Evolutionary conservation across 2,113 vertebrate genomes (phyloP).

Genomic region (Paratilapia polleni): DNA sequence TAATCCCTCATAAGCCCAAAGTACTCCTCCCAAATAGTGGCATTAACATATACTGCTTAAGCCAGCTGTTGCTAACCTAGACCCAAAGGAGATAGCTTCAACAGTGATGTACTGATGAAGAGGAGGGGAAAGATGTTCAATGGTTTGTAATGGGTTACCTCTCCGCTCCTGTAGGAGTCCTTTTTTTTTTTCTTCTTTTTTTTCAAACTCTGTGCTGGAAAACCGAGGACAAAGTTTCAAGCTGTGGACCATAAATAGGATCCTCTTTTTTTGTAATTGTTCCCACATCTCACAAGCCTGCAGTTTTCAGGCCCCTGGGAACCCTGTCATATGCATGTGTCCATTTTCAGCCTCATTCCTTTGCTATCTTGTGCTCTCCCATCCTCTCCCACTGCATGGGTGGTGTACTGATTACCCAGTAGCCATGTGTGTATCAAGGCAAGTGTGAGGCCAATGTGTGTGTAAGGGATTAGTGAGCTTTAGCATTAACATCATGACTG

Average conservation of each 20-base stretch:
- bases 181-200: too few relatives aligned
- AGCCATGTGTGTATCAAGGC: slow-evolving; percentile 87
- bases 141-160: slow-evolving; percentile 1
- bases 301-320: slow-evolving; percentile 2
- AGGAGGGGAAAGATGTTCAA: background rate
- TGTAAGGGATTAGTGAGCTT: slow-evolving; percentile 91
- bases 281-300: background rate
- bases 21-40: slow-evolving; percentile 70
- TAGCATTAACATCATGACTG: slow-evolving; percentile 88
- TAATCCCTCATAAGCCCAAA: slow-evolving; percentile 92
- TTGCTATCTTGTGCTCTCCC: slow-evolving; percentile 23
- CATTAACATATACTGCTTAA: slow-evolving; percentile 93
- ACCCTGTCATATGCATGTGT: background rate
- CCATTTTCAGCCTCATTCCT: slow-evolving; percentile 73
- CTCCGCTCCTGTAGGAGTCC: background rate
- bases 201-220: background rate
- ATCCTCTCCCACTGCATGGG: slow-evolving; percentile 86
- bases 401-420: slow-evolving; percentile 89
- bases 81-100: slow-evolving; percentile 79
- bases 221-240: background rate
- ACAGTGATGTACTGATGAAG: slow-evolving; percentile 65
- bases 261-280: background rate
- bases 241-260: background rate
- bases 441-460: slow-evolving; percentile 89
- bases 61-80: slow-evolving; percentile 80